These are phyloP conservation scores for Drosophila virilis DNA, from an alignment of 1,140 invertebrate species.

Conservation along the genomic window DNA sequence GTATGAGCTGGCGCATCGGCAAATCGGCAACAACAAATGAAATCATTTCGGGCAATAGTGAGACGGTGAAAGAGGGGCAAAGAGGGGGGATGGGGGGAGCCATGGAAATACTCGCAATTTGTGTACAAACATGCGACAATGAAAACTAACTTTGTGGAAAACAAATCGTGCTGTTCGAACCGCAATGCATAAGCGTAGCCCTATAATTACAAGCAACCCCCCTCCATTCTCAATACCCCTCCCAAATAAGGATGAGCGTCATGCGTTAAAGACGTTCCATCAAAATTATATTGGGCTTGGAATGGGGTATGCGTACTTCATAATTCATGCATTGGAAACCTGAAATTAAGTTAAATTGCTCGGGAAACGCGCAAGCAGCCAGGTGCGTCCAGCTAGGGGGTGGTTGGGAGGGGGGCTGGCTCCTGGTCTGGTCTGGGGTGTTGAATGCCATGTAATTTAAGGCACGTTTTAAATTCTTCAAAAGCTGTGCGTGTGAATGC, in stretches of 20 bases:
- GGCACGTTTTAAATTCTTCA: constrained; percentile 67
- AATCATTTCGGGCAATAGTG: constrained; percentile 55
- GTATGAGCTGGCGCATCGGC: constrained; percentile 14
- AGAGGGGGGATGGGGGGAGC: too few relatives aligned
- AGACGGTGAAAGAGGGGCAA: neutral
- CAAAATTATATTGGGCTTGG: neutral
- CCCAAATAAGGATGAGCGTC: constrained; percentile 59
- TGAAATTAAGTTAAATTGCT: constrained; percentile 73
- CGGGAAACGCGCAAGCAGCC: constrained; percentile 63
- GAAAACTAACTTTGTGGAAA: constrained; percentile 77
- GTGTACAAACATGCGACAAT: constrained; percentile 80
- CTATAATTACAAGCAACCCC: constrained; percentile 50
- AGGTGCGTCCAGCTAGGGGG: neutral
- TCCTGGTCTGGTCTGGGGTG: constrained; percentile 17
- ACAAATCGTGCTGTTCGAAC: constrained; percentile 60
- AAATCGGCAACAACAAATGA: constrained; percentile 51
- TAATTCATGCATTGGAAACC: constrained; percentile 72
- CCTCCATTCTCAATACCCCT: neutral
- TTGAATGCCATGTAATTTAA: constrained; percentile 72
- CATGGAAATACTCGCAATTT: constrained; percentile 45
- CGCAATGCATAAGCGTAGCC: constrained; percentile 7
- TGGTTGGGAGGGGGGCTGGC: neutral
- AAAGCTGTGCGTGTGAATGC: constrained; percentile 75
- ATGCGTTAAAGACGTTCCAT: constrained; percentile 65
- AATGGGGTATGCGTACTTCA: constrained; percentile 24